These are phyloP conservation scores for Oscheius myriophilus DNA, from an alignment of 2,888 invertebrate genomes.

Conservation along the genomic window DNA sequence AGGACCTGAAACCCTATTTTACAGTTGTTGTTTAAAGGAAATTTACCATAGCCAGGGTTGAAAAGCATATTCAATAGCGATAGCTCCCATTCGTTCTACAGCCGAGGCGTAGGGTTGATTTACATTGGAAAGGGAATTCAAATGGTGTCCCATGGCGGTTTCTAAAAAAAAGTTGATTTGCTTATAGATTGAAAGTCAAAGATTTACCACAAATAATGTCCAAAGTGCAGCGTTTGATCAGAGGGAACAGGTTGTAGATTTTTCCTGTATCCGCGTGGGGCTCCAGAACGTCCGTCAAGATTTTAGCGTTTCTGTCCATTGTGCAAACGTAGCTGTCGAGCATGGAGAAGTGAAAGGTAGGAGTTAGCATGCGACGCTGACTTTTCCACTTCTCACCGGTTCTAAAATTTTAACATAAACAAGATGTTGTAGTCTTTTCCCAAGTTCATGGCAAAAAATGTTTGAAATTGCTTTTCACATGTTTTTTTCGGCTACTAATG, in stretches of 20 bases:
- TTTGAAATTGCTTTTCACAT: background rate
- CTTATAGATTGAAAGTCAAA: too few relatives aligned
- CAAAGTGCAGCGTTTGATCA: conserved; percentile 74
- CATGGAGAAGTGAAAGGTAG: conserved; percentile 75
- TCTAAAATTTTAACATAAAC: conserved; percentile 57
- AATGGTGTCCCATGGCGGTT: conserved; percentile 65
- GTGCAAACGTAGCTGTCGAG: conserved; percentile 72
- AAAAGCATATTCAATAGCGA: conserved; percentile 7
- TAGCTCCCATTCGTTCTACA: conserved; percentile 44
- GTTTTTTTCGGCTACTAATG: background rate
- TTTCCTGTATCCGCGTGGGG: conserved; percentile 58
- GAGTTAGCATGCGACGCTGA: conserved; percentile 73
- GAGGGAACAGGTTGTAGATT: conserved; percentile 73
- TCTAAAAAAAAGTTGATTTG: conserved; percentile 51
- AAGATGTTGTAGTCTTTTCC: too few relatives aligned
- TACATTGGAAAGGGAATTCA: conserved; percentile 56
- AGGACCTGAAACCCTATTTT: background rate
- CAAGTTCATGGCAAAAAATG: too few relatives aligned
- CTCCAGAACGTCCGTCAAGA: conserved; percentile 70
- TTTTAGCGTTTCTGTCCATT: conserved; percentile 33
- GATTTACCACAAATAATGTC: conserved; percentile 71
- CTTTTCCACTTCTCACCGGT: conserved; percentile 73
- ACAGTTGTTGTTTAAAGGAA: background rate
- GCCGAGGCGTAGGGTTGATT: conserved; percentile 60
- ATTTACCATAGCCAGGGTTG: conserved; percentile 10